A percentile compares a stretch with the other conserved stretches of the same genome.
phyloP scores from a whole-genome alignment of 2,113 vertebrate species.

The Syrrhaptes paradoxus region DNA sequence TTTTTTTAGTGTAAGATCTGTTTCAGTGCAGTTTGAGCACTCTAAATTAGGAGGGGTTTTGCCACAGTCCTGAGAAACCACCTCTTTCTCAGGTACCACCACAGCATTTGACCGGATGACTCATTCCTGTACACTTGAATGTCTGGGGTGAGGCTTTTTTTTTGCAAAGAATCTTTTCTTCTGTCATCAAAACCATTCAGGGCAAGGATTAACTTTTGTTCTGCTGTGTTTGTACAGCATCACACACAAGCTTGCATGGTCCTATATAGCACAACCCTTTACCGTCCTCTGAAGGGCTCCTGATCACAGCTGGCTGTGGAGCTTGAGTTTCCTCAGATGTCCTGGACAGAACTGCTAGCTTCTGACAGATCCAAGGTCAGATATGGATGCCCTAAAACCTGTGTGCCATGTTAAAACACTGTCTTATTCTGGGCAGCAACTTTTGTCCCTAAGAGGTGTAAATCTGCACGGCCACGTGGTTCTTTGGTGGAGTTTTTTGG shows the following conservation, averaged over 20 bases:
- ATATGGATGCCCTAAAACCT: neutral
- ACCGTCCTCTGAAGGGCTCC: neutral
- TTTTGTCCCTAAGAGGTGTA: neutral
- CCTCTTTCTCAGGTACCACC: slow-evolving; percentile 27
- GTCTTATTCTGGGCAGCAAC: neutral
- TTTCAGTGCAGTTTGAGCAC: neutral
- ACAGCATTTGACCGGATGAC: slow-evolving; percentile 15
- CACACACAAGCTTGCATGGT: neutral
- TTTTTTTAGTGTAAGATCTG: neutral
- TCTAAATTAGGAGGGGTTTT: neutral
- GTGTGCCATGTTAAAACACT: neutral
- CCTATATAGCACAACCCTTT: neutral
- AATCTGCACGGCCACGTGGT: neutral
- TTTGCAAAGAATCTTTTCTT: slow-evolving; percentile 44
- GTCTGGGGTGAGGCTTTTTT: slow-evolving; percentile 49
- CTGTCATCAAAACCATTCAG: slow-evolving; percentile 1
- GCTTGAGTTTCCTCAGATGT: neutral
- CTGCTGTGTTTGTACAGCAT: slow-evolving; percentile 25
- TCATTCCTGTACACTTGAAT: neutral
- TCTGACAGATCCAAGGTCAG: neutral
- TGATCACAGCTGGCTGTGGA: neutral
- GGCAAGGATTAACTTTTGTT: slow-evolving; percentile 60
- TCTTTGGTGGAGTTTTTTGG: neutral
- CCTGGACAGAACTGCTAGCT: neutral
- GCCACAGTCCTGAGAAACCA: neutral